These are phyloP conservation scores for Parthenolecanium corni DNA, from an alignment of 2,888 invertebrate genomes.

Conservation along the genomic window DNA sequence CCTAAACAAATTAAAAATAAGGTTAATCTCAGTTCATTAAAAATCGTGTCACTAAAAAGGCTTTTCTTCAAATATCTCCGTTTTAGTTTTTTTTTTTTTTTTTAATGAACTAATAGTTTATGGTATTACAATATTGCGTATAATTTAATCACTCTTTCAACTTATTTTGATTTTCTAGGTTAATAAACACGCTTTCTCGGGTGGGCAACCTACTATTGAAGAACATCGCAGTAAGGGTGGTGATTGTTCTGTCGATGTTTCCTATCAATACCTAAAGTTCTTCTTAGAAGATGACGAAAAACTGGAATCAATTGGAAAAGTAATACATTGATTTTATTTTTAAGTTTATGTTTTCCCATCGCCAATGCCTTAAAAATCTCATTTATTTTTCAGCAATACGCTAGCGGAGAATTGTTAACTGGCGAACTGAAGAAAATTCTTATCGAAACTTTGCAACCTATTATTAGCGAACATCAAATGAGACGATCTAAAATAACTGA, in stretches of 20 bases:
- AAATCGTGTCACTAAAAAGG: too few relatives aligned
- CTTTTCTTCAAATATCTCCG: too few relatives aligned
- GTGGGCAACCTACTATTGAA: slow-evolving; percentile 84
- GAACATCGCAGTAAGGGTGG: slow-evolving; percentile 85
- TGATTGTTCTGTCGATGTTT: slow-evolving; percentile 90
- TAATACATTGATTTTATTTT: slow-evolving; percentile 34
- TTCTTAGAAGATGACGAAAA: slow-evolving; percentile 87
- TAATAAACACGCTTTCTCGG: slow-evolving; percentile 87
- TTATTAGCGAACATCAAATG: slow-evolving; percentile 72
- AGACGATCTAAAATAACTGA: slow-evolving; percentile 69
- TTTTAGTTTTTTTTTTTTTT: not conserved
- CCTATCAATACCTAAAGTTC: slow-evolving; percentile 86
- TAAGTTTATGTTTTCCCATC: not conserved
- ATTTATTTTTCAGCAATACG: slow-evolving; percentile 51
- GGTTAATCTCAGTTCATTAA: too few relatives aligned
- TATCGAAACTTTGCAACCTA: slow-evolving; percentile 64
- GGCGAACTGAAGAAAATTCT: slow-evolving; percentile 89
- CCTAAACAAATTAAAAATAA: slow-evolving; percentile 93
- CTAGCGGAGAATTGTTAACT: slow-evolving; percentile 77
- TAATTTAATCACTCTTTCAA: not conserved
- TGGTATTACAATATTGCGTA: too few relatives aligned
- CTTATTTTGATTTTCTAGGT: slow-evolving; percentile 45
- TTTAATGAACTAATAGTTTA: too few relatives aligned
- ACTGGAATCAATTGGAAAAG: slow-evolving; percentile 60
- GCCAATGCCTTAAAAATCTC: too few relatives aligned